A percentile compares a stretch with the other conserved stretches of the same genome.
phyloP scores from a whole-genome alignment of 1,140 invertebrate species.

The Heliothis subflexa region DNA sequence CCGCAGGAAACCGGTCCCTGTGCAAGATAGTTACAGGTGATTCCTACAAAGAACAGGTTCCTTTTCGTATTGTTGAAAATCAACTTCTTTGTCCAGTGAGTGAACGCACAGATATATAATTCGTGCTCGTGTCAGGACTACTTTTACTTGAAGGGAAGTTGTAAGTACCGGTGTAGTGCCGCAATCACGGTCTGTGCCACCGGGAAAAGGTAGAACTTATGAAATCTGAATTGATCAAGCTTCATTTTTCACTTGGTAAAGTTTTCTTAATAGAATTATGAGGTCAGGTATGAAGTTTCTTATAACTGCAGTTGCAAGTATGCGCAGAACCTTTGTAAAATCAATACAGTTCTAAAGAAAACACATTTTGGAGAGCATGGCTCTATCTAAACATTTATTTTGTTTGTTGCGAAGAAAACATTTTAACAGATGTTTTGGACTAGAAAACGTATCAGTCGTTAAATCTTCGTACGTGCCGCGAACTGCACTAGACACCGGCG shows the following conservation, averaged over 20 bases:
- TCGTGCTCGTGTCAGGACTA: conserved; percentile 55
- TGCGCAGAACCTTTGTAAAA: neutral
- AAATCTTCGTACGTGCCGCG: neutral
- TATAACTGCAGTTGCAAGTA: neutral
- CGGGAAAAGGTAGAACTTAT: conserved; percentile 24
- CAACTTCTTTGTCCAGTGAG: conserved; percentile 58
- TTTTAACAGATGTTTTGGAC: no score
- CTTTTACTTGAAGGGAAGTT: conserved; percentile 62
- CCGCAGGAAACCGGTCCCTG: conserved; percentile 69
- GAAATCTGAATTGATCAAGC: conserved; percentile 34
- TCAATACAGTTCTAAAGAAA: conserved; percentile 4
- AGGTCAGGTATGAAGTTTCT: neutral
- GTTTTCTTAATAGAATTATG: neutral
- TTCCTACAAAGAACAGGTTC: conserved; percentile 70
- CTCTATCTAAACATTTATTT: neutral
- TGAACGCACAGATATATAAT: conserved; percentile 54
- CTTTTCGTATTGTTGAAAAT: conserved; percentile 67
- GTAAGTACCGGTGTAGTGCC: conserved; percentile 29
- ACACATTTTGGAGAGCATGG: no score
- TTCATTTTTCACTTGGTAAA: neutral
- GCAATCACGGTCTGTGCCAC: conserved; percentile 17
- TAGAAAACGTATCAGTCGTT: no score
- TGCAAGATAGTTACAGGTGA: conserved; percentile 72
- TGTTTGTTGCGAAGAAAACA: neutral
- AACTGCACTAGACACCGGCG: neutral